phyloP scores from a whole-genome alignment of 2,888 invertebrate genomes.

The Apocheima hispidaria region DNA sequence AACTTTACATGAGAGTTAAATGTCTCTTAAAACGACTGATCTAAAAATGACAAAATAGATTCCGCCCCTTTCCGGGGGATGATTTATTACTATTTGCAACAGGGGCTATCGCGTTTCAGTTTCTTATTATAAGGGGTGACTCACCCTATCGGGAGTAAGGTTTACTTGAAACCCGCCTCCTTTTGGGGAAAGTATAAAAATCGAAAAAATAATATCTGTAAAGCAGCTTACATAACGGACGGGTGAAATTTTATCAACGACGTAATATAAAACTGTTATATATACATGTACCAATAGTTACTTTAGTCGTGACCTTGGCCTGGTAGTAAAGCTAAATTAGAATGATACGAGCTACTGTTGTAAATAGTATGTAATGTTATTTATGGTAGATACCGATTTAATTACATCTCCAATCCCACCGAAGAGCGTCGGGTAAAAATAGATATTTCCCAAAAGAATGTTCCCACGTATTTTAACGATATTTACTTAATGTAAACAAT shows the following conservation, averaged over 20 bases:
- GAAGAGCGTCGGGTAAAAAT: not conserved
- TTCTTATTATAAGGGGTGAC: slow-evolving; percentile 69
- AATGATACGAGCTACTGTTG: no score
- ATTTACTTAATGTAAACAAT: slow-evolving; percentile 41
- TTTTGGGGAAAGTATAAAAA: slow-evolving; percentile 1
- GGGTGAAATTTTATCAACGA: not conserved
- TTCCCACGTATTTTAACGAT: slow-evolving; percentile 39
- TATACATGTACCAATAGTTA: no score
- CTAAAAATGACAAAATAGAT: slow-evolving; percentile 55
- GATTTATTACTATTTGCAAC: slow-evolving; percentile 70
- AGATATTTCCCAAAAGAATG: slow-evolving; percentile 43
- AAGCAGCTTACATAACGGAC: not conserved
- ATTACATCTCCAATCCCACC: not conserved
- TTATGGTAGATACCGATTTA: not conserved
- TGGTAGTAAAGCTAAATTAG: no score
- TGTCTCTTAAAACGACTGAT: not conserved
- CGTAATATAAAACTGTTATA: not conserved
- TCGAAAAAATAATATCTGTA: not conserved
- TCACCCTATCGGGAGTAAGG: slow-evolving; percentile 56
- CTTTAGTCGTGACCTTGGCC: no score
- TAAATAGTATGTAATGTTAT: not conserved
- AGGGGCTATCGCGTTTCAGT: slow-evolving; percentile 73
- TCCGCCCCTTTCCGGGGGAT: slow-evolving; percentile 71
- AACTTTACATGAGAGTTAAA: not conserved
- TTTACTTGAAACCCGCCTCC: slow-evolving; percentile 20